These are phyloP conservation scores for Drosophila mimetica DNA, from an alignment of 2,888 invertebrate genomes.

Conservation along the genomic window DNA sequence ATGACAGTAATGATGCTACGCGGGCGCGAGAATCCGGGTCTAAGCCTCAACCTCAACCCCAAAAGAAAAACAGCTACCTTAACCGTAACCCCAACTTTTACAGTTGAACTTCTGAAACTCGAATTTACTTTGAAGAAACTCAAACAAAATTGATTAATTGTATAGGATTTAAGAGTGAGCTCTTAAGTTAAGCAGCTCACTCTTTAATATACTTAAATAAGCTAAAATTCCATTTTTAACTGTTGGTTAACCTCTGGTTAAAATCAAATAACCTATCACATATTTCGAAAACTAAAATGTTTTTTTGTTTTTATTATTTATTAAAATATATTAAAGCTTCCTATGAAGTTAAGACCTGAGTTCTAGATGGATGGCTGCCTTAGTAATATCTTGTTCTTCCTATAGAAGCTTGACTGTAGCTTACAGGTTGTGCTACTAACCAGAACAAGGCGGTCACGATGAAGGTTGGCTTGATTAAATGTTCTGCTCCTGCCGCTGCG, in stretches of 20 bases:
- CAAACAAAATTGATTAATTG: not conserved
- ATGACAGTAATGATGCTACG: constrained; percentile 65
- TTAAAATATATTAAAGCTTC: too few species aligned
- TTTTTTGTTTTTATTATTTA: too few species aligned
- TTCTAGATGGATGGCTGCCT: too few species aligned
- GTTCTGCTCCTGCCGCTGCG: constrained; percentile 38
- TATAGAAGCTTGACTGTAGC: constrained; percentile 8
- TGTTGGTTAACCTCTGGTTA: too few species aligned
- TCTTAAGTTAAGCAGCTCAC: too few species aligned
- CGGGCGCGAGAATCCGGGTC: constrained; percentile 19
- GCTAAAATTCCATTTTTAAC: too few species aligned
- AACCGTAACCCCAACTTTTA: not conserved
- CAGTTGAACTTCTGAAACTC: not conserved
- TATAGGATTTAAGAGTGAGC: not conserved
- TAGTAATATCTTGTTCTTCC: too few species aligned
- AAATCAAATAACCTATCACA: too few species aligned
- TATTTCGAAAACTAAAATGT: too few species aligned
- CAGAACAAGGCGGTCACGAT: constrained; percentile 31
- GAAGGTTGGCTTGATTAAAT: constrained; percentile 66
- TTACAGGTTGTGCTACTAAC: constrained; percentile 16
- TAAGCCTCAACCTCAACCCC: constrained; percentile 8
- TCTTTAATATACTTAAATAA: too few species aligned
- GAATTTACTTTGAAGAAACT: not conserved
- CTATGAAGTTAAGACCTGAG: too few species aligned
- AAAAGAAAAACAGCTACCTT: constrained; percentile 8